A percentile compares a stretch with the other conserved stretches of the same genome.
Conservation (phyloP, 1,140 invertebrate species). For the Amphibalanus amphitrite region DNA sequence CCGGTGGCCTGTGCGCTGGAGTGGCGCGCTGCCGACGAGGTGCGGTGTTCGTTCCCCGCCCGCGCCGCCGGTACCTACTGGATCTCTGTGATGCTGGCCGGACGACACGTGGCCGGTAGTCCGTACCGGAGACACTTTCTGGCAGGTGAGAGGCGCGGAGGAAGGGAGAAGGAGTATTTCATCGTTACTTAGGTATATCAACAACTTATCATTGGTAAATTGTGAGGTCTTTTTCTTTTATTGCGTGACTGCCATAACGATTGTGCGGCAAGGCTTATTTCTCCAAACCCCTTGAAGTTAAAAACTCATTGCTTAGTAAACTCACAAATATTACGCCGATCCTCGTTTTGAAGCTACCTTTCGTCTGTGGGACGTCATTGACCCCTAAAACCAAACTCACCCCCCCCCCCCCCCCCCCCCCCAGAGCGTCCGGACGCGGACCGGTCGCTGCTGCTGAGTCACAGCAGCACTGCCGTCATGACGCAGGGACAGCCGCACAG, state of each 20-base stretch:
- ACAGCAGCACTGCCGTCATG: conserved; percentile 71
- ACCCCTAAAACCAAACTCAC: too few relatives aligned
- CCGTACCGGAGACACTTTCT: conserved; percentile 45
- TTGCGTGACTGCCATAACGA: not conserved
- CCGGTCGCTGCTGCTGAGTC: conserved; percentile 64
- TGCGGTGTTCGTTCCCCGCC: conserved; percentile 76
- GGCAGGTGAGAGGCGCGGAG: conserved; percentile 44
- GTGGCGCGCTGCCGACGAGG: conserved; percentile 60
- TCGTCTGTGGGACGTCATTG: not conserved
- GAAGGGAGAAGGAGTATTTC: too few relatives aligned
- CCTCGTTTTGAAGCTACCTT: not conserved
- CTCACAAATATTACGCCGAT: too few relatives aligned
- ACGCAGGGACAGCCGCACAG: conserved; percentile 53
- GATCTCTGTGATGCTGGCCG: conserved; percentile 63
- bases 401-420: conserved; percentile 22
- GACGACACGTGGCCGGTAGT: conserved; percentile 43
- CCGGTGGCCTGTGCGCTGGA: conserved; percentile 40
- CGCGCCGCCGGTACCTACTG: conserved; percentile 71
- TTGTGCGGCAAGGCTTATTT: too few relatives aligned
- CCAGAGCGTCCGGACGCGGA: conserved; percentile 61
- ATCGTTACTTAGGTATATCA: too few relatives aligned
- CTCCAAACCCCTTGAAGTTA: too few relatives aligned
- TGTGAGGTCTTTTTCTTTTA: not conserved
- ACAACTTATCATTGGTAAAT: conserved; percentile 38
- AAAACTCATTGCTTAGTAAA: too few relatives aligned